Percentiles rank a stretch among this genome's conserved stretches.
Evolutionary conservation across 2,888 invertebrate genomes (phyloP).

Genomic region (Portevinia maculata): DNA sequence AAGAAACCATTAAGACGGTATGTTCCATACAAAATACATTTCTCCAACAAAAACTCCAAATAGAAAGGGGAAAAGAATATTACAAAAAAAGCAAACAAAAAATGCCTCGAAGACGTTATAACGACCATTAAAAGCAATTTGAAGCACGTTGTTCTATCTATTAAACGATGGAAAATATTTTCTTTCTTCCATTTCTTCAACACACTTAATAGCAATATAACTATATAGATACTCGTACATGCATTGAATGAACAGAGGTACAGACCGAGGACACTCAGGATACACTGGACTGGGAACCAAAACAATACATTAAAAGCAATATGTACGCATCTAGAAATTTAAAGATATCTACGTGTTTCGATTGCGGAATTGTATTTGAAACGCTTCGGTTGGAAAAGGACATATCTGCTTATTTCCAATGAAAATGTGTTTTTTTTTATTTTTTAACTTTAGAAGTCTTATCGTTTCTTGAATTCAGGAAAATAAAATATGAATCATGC

Average conservation of each 20-base stretch:
- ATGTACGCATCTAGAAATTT: constrained; percentile 71
- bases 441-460: too few relatives aligned
- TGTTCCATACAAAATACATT: constrained; percentile 72
- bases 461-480: too few relatives aligned
- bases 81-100: constrained; percentile 48
- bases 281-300: constrained; percentile 36
- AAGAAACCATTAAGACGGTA: constrained; percentile 69
- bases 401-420: too few relatives aligned
- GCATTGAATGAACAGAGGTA: neutral
- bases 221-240: neutral
- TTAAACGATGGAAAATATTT: constrained; percentile 70
- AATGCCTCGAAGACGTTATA: constrained; percentile 74
- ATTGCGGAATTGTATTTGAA: constrained; percentile 27
- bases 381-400: too few relatives aligned
- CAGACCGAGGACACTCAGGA: constrained; percentile 46
- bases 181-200: constrained; percentile 49
- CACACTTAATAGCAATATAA: constrained; percentile 37
- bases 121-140: constrained; percentile 76
- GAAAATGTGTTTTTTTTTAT: too few relatives aligned
- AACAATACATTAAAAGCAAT: constrained; percentile 71
- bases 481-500: too few relatives aligned
- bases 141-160: constrained; percentile 77
- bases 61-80: constrained; percentile 59
- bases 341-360: constrained; percentile 69
- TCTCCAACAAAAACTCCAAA: constrained; percentile 66